Base-by-base conservation (phyloP, 2,113 vertebrate species). In the Peromyscus polionotus region DNA sequence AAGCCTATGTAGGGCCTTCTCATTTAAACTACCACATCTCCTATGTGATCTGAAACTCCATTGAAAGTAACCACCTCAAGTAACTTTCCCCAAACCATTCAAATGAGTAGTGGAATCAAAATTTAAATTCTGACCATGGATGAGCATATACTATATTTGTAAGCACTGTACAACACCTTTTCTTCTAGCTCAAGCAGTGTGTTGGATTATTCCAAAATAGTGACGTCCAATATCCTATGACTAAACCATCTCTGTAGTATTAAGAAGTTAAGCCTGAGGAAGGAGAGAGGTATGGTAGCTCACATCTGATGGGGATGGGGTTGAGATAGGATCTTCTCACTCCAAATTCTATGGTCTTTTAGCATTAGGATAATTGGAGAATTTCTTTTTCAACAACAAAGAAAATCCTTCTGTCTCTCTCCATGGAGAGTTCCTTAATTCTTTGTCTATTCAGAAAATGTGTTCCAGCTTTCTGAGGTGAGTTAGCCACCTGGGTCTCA, bases 381-480 rank as follows among this genome's bases (percentile, higher is more conserved):
- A 88, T 79, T 88, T 92, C 20, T 20, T 84, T 75, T 54, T 7
- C 31, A 77, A 11, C 79, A 39, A 93, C 33, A 51, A 51, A 39
- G 26, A 85, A 93, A 80, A 48, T 68, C 45, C 24, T 67, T 72
- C 14, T 73, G 45, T 73, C 24, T 72, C 90, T 73, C 19, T 72
- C 90, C 57, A 77, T 26, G 72, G 31, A 12, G 3, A 87, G 93
- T 94, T 86, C 54, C 73, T 94, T 91, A 67, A 90, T 91, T 81
- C 1, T 12, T 92, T 77, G 36, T 68, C 48, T 79, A 2, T 57
- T 80, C 17, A 26, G 57, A 72, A 93, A 79, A 16, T 45, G 2
- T 70, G 59, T 85, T 77, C 79, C 10, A 14, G 1, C 77, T 92
- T 33, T 36, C 26, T 61, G 63, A 87, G 77, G 19, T 93, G 84